Percentiles rank a stretch among this genome's conserved stretches.
Evolutionary conservation across 2,888 invertebrate genomes (phyloP).

Genomic region (Liposcelis brunnea): DNA sequence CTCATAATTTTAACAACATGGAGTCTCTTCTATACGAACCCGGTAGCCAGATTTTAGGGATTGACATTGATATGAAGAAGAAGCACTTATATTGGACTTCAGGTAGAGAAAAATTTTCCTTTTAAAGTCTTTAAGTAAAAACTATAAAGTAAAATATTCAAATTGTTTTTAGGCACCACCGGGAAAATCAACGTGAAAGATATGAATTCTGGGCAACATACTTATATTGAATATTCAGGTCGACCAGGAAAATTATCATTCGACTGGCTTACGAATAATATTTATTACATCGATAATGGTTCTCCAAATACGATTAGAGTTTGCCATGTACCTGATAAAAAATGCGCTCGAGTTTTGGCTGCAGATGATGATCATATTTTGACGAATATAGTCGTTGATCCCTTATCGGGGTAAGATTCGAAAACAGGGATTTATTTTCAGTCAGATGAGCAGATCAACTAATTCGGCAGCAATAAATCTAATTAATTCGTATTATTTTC

Average conservation of each 20-base stretch:
- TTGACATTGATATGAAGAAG: constrained; percentile 32
- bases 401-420: constrained; percentile 23
- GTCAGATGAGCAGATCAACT: constrained; percentile 24
- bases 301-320: constrained; percentile 20
- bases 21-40: constrained; percentile 20
- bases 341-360: constrained; percentile 36
- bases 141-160: not conserved
- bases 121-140: not conserved
- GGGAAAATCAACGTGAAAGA: constrained; percentile 19
- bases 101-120: constrained; percentile 18
- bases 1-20: constrained; percentile 18
- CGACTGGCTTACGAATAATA: constrained; percentile 57
- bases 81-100: constrained; percentile 32
- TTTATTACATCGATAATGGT: constrained; percentile 42
- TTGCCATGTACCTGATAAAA: constrained; percentile 35
- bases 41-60: constrained; percentile 28
- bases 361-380: constrained; percentile 33
- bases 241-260: constrained; percentile 39
- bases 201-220: constrained; percentile 24
- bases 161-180: constrained; percentile 1
- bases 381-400: constrained; percentile 44
- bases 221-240: constrained; percentile 28
- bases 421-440: constrained; percentile 35
- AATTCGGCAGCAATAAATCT: no score
- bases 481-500: constrained; percentile 12